Conservation (phyloP, 35 echinoderm and acorn worm genomes). For the Holothuria glaberrima region DNA sequence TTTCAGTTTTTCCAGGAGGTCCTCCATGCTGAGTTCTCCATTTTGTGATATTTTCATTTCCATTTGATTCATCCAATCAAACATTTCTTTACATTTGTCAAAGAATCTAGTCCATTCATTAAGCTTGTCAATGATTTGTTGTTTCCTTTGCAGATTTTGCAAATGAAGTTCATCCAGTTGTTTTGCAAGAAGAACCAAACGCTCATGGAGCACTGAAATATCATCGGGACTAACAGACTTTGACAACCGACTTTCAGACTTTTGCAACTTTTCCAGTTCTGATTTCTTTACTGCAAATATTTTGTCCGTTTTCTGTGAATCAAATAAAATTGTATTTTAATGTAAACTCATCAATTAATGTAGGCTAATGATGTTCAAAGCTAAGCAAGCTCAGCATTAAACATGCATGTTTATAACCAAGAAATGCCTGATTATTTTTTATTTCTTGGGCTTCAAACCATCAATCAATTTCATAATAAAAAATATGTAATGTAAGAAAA, state of each 20-base stretch:
- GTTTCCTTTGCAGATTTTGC: slow-evolving; percentile 82
- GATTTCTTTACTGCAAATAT: slow-evolving; percentile 69
- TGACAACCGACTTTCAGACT: slow-evolving; percentile 59
- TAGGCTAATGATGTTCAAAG: too few species aligned
- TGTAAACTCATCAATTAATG: too few species aligned
- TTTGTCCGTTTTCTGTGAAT: slow-evolving; percentile 84
- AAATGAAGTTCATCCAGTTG: slow-evolving; percentile 92
- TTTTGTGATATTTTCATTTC: slow-evolving; percentile 87
- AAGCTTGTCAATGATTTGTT: slow-evolving; percentile 86
- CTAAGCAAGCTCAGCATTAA: too few species aligned
- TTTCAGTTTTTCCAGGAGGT: slow-evolving; percentile 88
- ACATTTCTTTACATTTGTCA: slow-evolving; percentile 84
- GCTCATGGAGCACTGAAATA: slow-evolving; percentile 91
- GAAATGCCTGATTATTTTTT: too few species aligned
- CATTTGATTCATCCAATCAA: slow-evolving; percentile 96
- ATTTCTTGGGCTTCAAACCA: too few species aligned
- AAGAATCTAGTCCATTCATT: slow-evolving; percentile 85
- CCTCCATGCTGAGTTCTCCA: slow-evolving; percentile 95
- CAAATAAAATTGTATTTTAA: background rate
- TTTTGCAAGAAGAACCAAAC: slow-evolving; percentile 88
- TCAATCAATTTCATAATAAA: too few species aligned
- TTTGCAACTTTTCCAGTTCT: slow-evolving; percentile 75
- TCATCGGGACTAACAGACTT: slow-evolving; percentile 79
- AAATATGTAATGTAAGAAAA: too few species aligned
- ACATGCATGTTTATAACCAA: too few species aligned